phyloP scores from a whole-genome alignment of 2,113 vertebrate species.

The Probosciger aterrimus region DNA sequence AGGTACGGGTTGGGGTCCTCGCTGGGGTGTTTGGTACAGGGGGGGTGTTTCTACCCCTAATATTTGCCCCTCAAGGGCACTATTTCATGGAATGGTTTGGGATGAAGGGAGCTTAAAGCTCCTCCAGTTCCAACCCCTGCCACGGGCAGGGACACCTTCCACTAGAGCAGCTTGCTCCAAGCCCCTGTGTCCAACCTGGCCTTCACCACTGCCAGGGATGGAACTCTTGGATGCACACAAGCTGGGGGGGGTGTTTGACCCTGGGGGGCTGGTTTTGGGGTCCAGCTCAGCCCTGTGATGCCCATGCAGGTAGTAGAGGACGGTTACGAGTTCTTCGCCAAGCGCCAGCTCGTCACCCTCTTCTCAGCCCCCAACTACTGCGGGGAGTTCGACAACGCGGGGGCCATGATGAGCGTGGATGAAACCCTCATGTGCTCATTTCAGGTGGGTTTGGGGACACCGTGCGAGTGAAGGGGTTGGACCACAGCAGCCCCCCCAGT shows the following conservation, averaged over 20 bases:
- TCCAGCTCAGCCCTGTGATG: rapidly evolving
- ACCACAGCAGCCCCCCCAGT: too few species aligned
- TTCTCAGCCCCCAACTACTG: slow-evolving; percentile 98
- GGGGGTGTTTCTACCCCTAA: rapidly evolving
- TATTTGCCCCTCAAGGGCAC: background rate
- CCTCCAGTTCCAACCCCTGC: background rate
- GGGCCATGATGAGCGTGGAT: slow-evolving; percentile 97
- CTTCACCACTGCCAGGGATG: too few species aligned
- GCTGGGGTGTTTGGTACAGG: background rate
- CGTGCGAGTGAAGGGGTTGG: too few species aligned
- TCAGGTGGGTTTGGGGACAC: slow-evolving; percentile 70
- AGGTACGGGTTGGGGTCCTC: slow-evolving; percentile 71
- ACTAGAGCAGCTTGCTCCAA: background rate
- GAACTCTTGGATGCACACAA: background rate
- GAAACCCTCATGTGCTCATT: slow-evolving; percentile 98
- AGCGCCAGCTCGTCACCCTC: slow-evolving; percentile 93
- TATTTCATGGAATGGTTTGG: background rate
- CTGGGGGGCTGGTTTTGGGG: too few species aligned
- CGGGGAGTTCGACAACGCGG: slow-evolving; percentile 95
- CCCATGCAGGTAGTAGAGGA: slow-evolving; percentile 89
- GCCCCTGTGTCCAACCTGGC: too few species aligned
- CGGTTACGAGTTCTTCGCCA: slow-evolving; percentile 96
- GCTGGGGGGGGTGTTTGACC: background rate
- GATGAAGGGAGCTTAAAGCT: background rate
- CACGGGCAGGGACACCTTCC: too few species aligned